Conservation (phyloP, 2,113 vertebrate genomes). For the Otolemur garnettii region DNA sequence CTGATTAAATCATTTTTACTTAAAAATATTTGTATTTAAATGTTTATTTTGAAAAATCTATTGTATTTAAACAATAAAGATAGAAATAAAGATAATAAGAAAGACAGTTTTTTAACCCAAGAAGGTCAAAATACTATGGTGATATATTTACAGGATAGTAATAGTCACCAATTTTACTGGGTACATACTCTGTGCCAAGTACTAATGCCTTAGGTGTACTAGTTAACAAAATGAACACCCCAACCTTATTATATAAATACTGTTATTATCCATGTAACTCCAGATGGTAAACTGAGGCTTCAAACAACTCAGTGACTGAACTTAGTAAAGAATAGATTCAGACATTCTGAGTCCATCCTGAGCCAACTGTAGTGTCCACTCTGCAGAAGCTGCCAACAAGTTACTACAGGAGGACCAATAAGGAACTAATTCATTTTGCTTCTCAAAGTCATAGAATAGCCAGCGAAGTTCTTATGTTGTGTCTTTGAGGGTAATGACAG, state of each 20-base stretch:
- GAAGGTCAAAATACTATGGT: neutral
- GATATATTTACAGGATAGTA: neutral
- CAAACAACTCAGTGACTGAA: neutral
- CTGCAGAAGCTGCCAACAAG: neutral
- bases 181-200: neutral
- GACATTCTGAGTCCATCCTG: neutral
- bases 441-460: neutral
- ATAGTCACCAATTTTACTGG: neutral
- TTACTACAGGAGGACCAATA: neutral
- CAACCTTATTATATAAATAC: neutral
- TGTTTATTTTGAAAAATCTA: conserved; percentile 19
- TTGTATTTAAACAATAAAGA: neutral
- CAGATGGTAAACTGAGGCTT: neutral
- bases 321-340: neutral
- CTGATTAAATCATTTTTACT: conserved; percentile 44
- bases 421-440: conserved; percentile 42
- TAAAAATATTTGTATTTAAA: conserved; percentile 23
- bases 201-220: neutral
- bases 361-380: neutral
- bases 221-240: neutral
- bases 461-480: neutral
- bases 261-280: neutral
- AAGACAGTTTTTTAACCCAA: neutral
- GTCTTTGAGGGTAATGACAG: neutral
- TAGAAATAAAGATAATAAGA: conserved; percentile 4